Conservation (phyloP, 1,140 invertebrate genomes). For the Lethocerus indicus region DNA sequence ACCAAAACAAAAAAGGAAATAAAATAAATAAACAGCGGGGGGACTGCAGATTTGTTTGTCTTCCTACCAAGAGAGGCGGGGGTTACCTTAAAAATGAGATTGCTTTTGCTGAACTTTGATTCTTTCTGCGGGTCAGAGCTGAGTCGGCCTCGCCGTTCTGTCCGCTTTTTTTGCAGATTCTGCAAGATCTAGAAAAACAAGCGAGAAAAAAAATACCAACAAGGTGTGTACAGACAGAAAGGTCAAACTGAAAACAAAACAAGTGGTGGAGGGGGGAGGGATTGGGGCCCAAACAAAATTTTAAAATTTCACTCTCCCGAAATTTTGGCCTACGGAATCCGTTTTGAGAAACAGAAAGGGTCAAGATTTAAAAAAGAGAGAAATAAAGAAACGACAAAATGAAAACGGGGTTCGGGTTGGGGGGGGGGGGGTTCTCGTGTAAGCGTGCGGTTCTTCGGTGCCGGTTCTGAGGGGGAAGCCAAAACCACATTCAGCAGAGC, state of each 20-base stretch:
- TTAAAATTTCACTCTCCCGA: not conserved
- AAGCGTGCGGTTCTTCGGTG: not conserved
- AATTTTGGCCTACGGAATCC: constrained; percentile 12
- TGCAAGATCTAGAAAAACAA: constrained; percentile 80
- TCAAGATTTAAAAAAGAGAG: constrained; percentile 17
- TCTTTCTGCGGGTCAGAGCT: constrained; percentile 73
- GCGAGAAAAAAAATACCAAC: constrained; percentile 19
- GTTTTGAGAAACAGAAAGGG: constrained; percentile 9
- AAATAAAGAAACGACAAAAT: constrained; percentile 11
- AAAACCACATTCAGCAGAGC: too few species aligned
- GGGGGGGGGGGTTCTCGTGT: not conserved
- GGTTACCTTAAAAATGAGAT: constrained; percentile 93
- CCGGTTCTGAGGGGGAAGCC: too few species aligned
- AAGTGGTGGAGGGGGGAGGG: constrained; percentile 1
- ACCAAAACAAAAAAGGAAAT: too few species aligned
- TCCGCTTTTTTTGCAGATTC: constrained; percentile 92
- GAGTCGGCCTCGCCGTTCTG: constrained; percentile 80
- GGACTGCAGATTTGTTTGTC: constrained; percentile 1
- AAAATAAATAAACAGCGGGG: too few species aligned
- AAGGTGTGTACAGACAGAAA: constrained; percentile 23
- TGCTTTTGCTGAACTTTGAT: constrained; percentile 78
- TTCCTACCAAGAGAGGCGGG: constrained; percentile 16
- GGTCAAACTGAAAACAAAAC: constrained; percentile 12
- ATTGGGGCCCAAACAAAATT: not conserved
- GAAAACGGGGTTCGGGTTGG: not conserved